Percentiles rank a stretch among this genome's conserved stretches.
Conservation (phyloP, 2,113 vertebrate genomes). For the Asarcornis scutulata region DNA sequence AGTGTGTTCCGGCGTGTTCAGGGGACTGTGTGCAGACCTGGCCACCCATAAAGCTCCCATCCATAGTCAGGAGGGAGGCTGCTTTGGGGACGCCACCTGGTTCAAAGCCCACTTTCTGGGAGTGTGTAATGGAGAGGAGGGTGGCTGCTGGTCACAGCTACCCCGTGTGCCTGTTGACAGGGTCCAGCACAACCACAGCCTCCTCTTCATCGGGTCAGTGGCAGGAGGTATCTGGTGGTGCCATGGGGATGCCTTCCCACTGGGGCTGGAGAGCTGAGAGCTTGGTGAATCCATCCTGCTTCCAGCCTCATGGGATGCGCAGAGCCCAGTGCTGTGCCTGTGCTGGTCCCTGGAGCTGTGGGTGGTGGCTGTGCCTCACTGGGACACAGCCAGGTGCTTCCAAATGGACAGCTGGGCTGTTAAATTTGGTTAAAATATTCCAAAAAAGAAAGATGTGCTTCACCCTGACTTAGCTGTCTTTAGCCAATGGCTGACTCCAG, state of each 20-base stretch:
- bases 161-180: background rate
- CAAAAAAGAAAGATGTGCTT: background rate
- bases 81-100: background rate
- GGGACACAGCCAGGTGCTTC: background rate
- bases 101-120: background rate
- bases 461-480: background rate
- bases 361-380: accelerated
- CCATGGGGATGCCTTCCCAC: accelerated
- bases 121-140: background rate
- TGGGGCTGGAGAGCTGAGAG: background rate
- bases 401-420: background rate
- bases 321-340: accelerated
- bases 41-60: background rate
- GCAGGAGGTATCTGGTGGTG: background rate
- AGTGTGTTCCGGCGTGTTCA: background rate
- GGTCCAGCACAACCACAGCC: background rate
- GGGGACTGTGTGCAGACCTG: accelerated
- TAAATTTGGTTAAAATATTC: background rate
- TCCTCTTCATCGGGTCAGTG: background rate
- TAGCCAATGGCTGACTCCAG: background rate
- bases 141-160: background rate
- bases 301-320: background rate
- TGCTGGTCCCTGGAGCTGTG: background rate
- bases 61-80: background rate
- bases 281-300: background rate